Percentiles rank a stretch among this genome's conserved stretches.
These are phyloP conservation scores for Carduelis carduelis DNA, from an alignment of 2,797 vertebrate genomes.

Conservation along the genomic window DNA sequence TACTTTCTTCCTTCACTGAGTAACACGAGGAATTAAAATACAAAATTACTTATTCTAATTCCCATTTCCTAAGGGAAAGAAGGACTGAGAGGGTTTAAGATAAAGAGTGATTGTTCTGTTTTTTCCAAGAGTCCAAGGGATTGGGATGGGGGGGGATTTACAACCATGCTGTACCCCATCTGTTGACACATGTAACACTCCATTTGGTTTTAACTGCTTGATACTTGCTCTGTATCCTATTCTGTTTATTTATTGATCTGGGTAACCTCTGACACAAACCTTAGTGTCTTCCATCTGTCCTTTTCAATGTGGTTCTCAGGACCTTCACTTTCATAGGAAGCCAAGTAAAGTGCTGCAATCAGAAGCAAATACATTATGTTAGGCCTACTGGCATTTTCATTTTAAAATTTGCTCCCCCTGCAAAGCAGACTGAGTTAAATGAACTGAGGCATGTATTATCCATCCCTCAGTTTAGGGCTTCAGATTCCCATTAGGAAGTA, in stretches of 20 bases:
- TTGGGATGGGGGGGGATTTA: neutral
- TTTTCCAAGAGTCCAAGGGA: neutral
- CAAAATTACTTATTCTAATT: neutral
- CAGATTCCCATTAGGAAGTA: neutral
- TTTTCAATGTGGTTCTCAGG: constrained; percentile 95
- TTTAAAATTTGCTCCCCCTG: neutral
- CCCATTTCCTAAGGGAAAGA: neutral
- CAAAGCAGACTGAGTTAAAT: neutral
- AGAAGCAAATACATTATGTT: constrained; percentile 5
- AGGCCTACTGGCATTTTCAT: neutral
- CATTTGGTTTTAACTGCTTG: neutral
- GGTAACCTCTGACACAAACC: constrained; percentile 74
- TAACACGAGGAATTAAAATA: neutral
- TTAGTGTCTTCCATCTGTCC: constrained; percentile 94
- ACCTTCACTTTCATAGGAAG: constrained; percentile 92
- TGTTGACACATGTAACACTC: neutral
- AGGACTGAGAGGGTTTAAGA: neutral
- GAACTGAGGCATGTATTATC: neutral
- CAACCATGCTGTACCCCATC: neutral
- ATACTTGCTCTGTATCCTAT: neutral
- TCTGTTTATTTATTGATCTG: neutral
- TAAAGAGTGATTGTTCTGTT: neutral
- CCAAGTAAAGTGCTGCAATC: constrained; percentile 87
- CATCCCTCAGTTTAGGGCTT: neutral
- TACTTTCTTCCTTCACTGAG: neutral